These are phyloP conservation scores for Nettapus auritus DNA, from an alignment of 2,113 vertebrate genomes.

Conservation along the genomic window DNA sequence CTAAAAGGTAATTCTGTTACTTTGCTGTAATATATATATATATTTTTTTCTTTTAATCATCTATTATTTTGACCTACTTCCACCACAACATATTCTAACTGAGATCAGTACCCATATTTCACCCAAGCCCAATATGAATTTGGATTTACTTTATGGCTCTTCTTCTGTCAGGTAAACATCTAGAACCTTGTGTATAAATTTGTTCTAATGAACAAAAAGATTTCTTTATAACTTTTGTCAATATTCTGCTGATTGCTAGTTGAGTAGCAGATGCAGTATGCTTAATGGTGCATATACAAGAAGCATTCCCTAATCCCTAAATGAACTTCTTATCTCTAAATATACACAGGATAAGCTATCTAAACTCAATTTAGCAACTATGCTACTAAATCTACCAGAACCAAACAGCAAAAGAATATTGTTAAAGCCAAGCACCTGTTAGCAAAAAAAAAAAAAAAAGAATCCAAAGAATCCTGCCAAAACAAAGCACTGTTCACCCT, in stretches of 20 bases:
- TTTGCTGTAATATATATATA: neutral
- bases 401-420: constrained; percentile 50
- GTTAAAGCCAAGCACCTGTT: constrained; percentile 48
- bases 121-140: neutral
- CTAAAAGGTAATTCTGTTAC: neutral
- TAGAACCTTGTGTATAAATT: neutral
- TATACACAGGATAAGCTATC: constrained; percentile 80
- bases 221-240: constrained; percentile 82
- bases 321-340: constrained; percentile 84
- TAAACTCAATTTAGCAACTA: constrained; percentile 77
- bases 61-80: neutral
- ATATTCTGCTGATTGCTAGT: constrained; percentile 81
- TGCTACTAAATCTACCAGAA: constrained; percentile 68
- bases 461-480: neutral
- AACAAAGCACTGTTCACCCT: neutral
- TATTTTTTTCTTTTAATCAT: neutral
- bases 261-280: constrained; percentile 80
- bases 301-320: constrained; percentile 82
- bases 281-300: constrained; percentile 83
- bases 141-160: constrained; percentile 7
- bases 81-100: neutral
- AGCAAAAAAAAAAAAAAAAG: neutral
- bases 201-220: constrained; percentile 67
- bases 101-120: neutral
- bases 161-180: neutral